Conservation (phyloP, 2,113 vertebrate genomes). For the Zosterops lateralis region DNA sequence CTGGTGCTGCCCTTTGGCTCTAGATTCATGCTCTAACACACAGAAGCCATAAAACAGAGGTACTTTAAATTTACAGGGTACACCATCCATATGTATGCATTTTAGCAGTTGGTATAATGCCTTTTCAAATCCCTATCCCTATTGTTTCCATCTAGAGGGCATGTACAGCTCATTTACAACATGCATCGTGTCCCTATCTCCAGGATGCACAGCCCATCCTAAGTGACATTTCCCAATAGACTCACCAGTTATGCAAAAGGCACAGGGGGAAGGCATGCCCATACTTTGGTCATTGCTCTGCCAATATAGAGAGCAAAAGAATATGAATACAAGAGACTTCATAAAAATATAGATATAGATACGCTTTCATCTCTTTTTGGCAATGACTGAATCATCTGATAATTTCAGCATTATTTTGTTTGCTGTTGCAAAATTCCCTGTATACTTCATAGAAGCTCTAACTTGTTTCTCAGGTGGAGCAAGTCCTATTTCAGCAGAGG, state of each 20-base stretch:
- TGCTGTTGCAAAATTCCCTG: not conserved
- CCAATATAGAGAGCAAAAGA: not conserved
- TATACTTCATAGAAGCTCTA: not conserved
- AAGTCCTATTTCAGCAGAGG: not conserved
- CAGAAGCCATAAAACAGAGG: not conserved
- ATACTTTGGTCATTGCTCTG: not conserved
- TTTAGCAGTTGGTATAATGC: not conserved
- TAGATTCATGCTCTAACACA: not conserved
- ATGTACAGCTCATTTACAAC: slow-evolving; percentile 74
- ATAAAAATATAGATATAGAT: not conserved
- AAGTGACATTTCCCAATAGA: slow-evolving; percentile 43
- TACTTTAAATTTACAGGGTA: not conserved
- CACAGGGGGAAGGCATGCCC: not conserved
- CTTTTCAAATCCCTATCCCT: not conserved
- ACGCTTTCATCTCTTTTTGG: not conserved
- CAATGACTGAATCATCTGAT: not conserved
- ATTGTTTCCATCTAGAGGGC: slow-evolving; percentile 69
- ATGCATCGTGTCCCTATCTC: slow-evolving; percentile 61
- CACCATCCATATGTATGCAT: not conserved
- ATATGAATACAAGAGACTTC: not conserved
- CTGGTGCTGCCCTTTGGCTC: not conserved
- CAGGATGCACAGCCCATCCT: slow-evolving; percentile 65
- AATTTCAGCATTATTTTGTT: not conserved
- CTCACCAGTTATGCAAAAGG: not conserved
- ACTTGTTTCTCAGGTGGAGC: not conserved